phyloP scores from a whole-genome alignment of 2,113 vertebrate species.

The Bos taurus region DNA sequence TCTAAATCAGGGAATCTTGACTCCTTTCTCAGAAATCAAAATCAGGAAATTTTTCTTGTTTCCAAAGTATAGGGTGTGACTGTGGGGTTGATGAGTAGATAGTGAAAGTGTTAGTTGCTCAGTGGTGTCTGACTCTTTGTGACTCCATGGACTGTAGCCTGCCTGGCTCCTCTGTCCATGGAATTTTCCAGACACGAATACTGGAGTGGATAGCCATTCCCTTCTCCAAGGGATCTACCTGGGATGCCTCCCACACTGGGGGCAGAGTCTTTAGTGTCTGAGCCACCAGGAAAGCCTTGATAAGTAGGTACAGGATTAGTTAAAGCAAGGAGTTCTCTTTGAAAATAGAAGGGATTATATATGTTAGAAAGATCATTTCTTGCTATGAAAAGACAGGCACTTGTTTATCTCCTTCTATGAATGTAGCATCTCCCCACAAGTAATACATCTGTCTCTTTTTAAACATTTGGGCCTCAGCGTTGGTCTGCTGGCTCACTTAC shows the following conservation, averaged over 20 bases:
- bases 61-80: neutral
- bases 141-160: neutral
- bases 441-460: neutral
- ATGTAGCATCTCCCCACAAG: neutral
- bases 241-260: neutral
- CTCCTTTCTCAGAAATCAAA: neutral
- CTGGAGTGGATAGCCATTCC: neutral
- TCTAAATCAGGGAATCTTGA: neutral
- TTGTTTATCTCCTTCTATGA: neutral
- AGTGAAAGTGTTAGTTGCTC: neutral
- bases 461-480: neutral
- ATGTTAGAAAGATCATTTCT: neutral
- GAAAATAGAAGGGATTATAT: neutral
- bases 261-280: neutral
- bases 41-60: neutral
- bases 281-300: neutral
- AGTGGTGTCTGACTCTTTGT: neutral
- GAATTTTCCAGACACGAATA: neutral
- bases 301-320: neutral
- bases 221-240: neutral
- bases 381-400: neutral
- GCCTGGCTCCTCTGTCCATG: neutral
- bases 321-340: neutral
- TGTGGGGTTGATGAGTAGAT: neutral
- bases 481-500: neutral